Evolutionary conservation across 2,888 invertebrate genomes (phyloP), one percentile per base, ranked within the genome.

Genomic region (Pedicia rivosa): DNA sequence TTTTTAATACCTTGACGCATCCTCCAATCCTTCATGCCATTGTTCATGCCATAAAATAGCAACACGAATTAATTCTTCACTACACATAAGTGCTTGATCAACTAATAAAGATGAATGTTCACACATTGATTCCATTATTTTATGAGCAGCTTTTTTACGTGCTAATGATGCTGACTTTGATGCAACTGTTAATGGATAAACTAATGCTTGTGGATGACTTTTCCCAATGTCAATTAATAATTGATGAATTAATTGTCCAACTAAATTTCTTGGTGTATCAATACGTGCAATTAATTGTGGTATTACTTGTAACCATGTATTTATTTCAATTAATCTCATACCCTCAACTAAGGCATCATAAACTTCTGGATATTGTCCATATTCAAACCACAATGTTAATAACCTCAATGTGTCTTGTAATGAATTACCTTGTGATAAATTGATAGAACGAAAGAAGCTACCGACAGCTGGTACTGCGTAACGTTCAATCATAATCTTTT

Each of bases 31-130:
- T 57, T 98, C 98, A 54, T 97, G 92, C 98, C 98, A 99, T 51
- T 94, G 78, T 57, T 98, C 98, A 54, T 98, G 97, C 98, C 98
- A 99, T 13, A 99, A 64, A 46, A 99, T 99, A 2, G 98, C 97
- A 2, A 97, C 94, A 37, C 97, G 68, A 40, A 98, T 97, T 34
- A 98, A 66, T 59, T 98, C 98, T 50, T 97, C 95, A 30, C 92
- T 79, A 42, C 91, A 94, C 82, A 92, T 82, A 50, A 91, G 75
- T 1, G 95, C 95, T 58, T 99, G 97, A 48, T 84, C 82, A 1
- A 99, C 97, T 32, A 99, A 65, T 19, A 75, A 78, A 12, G 76
- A 79, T 36, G 90, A 91, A 60, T 94, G 90, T 44, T 97, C 95
- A 46, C 87, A 79, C 88, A 99, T 95, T 28, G 81, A 87, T 47